phyloP scores from a whole-genome alignment of 2,797 vertebrate species.

The Silurus lanzhouensis region DNA sequence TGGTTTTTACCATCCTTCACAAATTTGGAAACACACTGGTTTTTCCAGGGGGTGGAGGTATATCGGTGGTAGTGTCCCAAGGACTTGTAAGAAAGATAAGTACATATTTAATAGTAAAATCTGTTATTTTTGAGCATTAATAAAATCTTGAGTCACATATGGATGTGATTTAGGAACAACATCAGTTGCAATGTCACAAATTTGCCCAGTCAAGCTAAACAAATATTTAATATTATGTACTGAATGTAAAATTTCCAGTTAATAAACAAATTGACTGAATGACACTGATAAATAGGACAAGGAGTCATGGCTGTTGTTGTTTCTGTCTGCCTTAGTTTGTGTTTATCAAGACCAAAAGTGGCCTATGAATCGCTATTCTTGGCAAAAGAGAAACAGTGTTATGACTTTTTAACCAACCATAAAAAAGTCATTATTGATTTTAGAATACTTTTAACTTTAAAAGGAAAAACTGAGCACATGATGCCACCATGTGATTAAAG shows the following conservation, averaged over 20 bases:
- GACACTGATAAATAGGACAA: background rate
- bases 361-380: background rate
- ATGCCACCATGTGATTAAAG: background rate
- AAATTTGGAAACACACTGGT: constrained; percentile 79
- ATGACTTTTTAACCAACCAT: background rate
- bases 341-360: background rate
- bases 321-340: background rate
- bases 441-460: background rate
- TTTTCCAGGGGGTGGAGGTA: constrained; percentile 75
- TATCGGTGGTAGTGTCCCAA: constrained; percentile 76
- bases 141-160: background rate
- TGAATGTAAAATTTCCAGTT: background rate
- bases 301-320: background rate
- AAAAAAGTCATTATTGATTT: background rate
- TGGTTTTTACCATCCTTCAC: constrained; percentile 75
- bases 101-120: constrained; percentile 57
- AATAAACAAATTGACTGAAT: background rate
- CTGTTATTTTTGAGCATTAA: background rate
- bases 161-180: background rate
- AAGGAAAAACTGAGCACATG: background rate
- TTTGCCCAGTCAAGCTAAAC: background rate
- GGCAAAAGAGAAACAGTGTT: background rate
- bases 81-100: constrained; percentile 93
- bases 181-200: background rate
- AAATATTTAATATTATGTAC: background rate